Base-by-base conservation (phyloP, 2,797 vertebrate species). In the Sarcoramphus papa region DNA sequence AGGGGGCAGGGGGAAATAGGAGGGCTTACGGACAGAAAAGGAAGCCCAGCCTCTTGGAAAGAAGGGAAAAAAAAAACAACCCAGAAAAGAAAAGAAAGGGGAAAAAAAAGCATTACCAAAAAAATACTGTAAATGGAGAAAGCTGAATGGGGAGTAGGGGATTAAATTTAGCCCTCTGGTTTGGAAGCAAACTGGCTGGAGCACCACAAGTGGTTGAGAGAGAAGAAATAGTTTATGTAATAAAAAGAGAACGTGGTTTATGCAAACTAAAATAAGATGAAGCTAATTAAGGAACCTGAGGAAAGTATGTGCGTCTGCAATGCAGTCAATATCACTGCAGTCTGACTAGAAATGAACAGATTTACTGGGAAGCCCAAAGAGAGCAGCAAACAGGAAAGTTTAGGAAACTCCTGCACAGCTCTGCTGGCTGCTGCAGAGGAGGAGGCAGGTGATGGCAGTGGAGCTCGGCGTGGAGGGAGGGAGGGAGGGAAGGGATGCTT, bases 1-100 rank as follows among this genome's bases (percentile, higher is more conserved):
- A 98, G 97, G 97, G 96, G 97, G 96, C 92, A 98, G 97, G 95
- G 96, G 85, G 94, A 97, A 95, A 93, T 95, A 96, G 95, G 97
- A 95, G 82, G 93, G 92, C 92, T 96, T 89, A 94, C 21, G 48
- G 94, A 95, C 91, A 92, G 75, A 95, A 95, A 97, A 87, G 90
- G 93, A 92, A 96, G 96, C 95, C 97, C 97, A 95, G 95, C 96
- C 97, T 96, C 95, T 97, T 94, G 86, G 96, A 95, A 90, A 94
- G 85, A 91, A 70, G 60, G 40, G 7, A 21, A 31, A 85, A 79
- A 77, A 93, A 65, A 59, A 60, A 83, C 81, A 90, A 85, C 68
- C 48, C 67, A 90, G 77, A 94, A 93, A 89, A 90, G 91, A 95
- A 95, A 94, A 86, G 75, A 85, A 95, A 88, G 59, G 45, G 47